A percentile compares a stretch with the other conserved stretches of the same genome.
Evolutionary conservation across 1,140 invertebrate species (phyloP).

Genomic region (Steinernema feltiae): DNA sequence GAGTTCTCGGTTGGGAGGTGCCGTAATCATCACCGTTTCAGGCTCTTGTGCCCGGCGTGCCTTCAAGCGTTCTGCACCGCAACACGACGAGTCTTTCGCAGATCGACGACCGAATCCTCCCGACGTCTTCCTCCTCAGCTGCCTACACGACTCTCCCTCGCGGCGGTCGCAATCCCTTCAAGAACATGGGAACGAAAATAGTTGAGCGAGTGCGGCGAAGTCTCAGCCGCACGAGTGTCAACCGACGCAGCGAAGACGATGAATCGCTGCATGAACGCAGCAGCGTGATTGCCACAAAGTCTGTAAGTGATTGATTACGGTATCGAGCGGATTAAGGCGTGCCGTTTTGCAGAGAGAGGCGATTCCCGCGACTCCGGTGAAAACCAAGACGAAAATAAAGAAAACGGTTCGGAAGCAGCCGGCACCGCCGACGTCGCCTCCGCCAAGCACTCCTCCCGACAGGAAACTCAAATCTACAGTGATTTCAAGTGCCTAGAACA

Average conservation of each 20-base stretch:
- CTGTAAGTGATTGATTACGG: neutral
- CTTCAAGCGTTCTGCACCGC: neutral
- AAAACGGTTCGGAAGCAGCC: neutral
- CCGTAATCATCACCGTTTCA: neutral
- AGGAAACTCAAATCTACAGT: neutral
- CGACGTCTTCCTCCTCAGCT: conserved; percentile 21
- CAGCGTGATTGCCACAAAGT: neutral
- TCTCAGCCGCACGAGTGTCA: conserved; percentile 36
- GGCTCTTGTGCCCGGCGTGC: neutral
- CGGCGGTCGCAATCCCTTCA: conserved; percentile 56
- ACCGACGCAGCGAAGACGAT: neutral
- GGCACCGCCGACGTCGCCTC: neutral
- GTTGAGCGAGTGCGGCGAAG: conserved; percentile 53
- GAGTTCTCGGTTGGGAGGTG: neutral
- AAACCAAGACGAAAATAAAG: neutral
- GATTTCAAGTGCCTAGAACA: neutral
- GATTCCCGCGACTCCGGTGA: neutral
- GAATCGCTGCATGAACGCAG: neutral
- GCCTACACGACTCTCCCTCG: conserved; percentile 34
- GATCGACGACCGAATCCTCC: conserved; percentile 20
- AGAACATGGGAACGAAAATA: conserved; percentile 53
- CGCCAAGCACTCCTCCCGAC: neutral
- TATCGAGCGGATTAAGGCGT: neutral
- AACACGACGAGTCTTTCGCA: conserved; percentile 38
- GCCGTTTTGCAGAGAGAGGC: neutral